Percentiles rank a stretch among this genome's conserved stretches.
These are phyloP conservation scores for Agrypnus murinus DNA, from an alignment of 2,888 invertebrate genomes.

Conservation along the genomic window DNA sequence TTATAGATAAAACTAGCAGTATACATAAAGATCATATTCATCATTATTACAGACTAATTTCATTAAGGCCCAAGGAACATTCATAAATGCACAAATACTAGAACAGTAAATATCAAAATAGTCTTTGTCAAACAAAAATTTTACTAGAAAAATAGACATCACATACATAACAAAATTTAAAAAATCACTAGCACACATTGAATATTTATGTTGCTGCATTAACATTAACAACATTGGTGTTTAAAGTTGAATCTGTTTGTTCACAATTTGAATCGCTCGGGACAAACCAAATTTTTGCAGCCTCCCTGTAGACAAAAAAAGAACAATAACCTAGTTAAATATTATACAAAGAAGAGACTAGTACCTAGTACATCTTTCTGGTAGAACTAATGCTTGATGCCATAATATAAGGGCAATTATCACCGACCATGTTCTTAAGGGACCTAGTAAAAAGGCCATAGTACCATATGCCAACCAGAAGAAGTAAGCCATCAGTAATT, in stretches of 20 bases:
- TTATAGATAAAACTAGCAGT: constrained; percentile 21
- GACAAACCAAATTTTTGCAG: constrained; percentile 54
- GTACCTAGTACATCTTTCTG: constrained; percentile 78
- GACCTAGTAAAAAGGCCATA: constrained; percentile 84
- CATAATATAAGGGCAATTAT: constrained; percentile 80
- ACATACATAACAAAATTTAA: constrained; percentile 42
- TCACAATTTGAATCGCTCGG: constrained; percentile 35
- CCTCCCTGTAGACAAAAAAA: constrained; percentile 49
- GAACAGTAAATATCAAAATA: constrained; percentile 31
- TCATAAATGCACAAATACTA: constrained; percentile 24
- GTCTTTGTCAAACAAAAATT: constrained; percentile 30
- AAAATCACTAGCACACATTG: constrained; percentile 15
- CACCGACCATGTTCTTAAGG: constrained; percentile 87
- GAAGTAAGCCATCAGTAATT: constrained; percentile 81
- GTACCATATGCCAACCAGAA: constrained; percentile 89
- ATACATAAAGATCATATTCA: no score
- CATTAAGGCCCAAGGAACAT: constrained; percentile 18
- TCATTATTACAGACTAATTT: constrained; percentile 8
- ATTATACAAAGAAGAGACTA: neutral
- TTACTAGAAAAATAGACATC: constrained; percentile 48
- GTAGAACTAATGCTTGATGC: constrained; percentile 78
- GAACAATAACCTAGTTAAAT: constrained; percentile 30
- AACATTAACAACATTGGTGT: neutral
- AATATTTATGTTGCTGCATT: constrained; percentile 21
- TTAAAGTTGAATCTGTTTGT: constrained; percentile 22